Evolutionary conservation across 2,113 vertebrate genomes (phyloP), one percentile per base, ranked within the genome.

Genomic region (Gracilinanus agilis): DNA sequence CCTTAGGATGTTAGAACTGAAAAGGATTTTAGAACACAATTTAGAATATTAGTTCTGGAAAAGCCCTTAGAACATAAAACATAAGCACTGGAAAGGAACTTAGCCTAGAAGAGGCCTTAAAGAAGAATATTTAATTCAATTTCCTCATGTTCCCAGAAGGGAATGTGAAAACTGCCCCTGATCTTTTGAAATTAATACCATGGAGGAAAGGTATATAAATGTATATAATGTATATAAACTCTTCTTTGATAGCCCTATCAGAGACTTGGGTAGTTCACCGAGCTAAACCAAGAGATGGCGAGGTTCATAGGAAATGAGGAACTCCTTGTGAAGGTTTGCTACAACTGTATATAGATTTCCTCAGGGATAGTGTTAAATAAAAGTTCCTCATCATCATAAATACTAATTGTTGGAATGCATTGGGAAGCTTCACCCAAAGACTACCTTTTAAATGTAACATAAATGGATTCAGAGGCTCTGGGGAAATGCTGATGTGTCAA

Each of bases 361-460:
- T 53, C 6, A 90, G 49, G 25, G 89, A 90, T 27, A 53, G 3
- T 25, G 4, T 53, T 49, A 90, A 89, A 89, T 9, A n/a, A 83
- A 54, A 93, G 91, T 94, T 24, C 61, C 16, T 91, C 97, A 96
- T 94, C 94, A 96, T 89, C 88, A 93, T 97, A 93, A 97, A 95
- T 97, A 97, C 97, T 95, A 96, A 96, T 92, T 83, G 89, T 54
- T 40, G 92, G 93, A 58, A 29, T 90, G 55, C 0, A 91, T 13
- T 95, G 95, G 56, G 95, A 93, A 96, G 83, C 94, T 98, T 96
- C 96, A 97, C 94, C 94, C 96, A 97, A 49, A 97, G 98, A 94
- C 89, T 94, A 97, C 97, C 95, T 96, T 96, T 61, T 96, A 95
- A 96, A 94, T 54, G n/a, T 90, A 93, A 92, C 90, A 92, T 90